Conservation (phyloP, 1,140 invertebrate species). For the Ephestia elutella region DNA sequence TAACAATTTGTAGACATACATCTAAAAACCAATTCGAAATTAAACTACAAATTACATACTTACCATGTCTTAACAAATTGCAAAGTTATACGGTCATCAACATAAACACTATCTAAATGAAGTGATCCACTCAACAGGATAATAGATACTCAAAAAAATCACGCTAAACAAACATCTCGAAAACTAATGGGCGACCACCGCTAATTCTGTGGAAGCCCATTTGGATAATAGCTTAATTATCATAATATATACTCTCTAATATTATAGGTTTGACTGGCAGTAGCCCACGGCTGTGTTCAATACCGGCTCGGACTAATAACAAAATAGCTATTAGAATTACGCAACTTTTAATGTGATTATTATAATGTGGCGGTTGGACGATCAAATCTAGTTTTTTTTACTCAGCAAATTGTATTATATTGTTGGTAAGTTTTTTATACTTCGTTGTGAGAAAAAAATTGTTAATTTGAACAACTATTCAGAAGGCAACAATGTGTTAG, state of each 20-base stretch:
- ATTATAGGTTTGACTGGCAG: neutral
- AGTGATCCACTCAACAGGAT: neutral
- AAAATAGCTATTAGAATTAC: neutral
- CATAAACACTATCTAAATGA: neutral
- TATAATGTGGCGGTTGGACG: neutral
- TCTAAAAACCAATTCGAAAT: too few species aligned
- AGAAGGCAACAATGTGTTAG: too few species aligned
- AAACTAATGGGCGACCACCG: constrained; percentile 3
- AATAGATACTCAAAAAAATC: neutral
- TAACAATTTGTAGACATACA: neutral
- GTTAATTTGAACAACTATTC: too few species aligned
- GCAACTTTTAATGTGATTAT: neutral
- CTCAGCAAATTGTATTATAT: too few species aligned
- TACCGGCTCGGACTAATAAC: neutral
- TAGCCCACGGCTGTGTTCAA: neutral
- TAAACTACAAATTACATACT: too few species aligned
- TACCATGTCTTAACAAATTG: neutral
- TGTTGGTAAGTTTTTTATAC: too few species aligned
- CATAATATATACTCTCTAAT: neutral
- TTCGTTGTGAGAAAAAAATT: too few species aligned
- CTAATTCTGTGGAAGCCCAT: neutral
- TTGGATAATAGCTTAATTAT: neutral
- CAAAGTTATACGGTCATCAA: neutral
- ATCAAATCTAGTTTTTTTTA: too few species aligned
- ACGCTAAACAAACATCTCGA: neutral